Conservation (phyloP, 2,797 vertebrate species). For the Pteropus rufus region DNA sequence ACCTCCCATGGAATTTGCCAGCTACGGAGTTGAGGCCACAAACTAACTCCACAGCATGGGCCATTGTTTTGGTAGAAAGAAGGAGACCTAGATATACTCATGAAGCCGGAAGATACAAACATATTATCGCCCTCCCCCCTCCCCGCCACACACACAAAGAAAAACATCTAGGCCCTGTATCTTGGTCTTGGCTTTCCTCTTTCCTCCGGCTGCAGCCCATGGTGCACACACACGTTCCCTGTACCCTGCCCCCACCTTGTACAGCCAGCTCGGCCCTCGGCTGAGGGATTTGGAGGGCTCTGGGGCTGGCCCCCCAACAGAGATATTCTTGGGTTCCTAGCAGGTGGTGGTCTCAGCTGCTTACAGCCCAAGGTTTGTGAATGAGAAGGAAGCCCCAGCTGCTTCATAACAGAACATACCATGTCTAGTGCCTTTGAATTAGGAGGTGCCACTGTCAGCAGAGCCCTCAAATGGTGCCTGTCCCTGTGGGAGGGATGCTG, state of each 20-base stretch:
- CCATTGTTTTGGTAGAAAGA: not conserved
- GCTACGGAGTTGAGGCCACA: rapidly evolving
- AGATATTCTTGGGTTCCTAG: not conserved
- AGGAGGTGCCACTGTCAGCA: not conserved
- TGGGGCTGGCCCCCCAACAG: not conserved
- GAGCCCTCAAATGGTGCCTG: not conserved
- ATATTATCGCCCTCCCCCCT: too few relatives aligned
- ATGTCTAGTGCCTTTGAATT: not conserved
- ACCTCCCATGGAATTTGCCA: not conserved
- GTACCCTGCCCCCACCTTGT: rapidly evolving
- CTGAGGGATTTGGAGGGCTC: not conserved
- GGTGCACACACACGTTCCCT: too few relatives aligned
- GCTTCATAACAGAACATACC: rapidly evolving
- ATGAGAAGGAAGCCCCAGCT: not conserved
- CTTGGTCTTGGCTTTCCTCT: not conserved
- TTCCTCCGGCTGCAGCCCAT: rapidly evolving
- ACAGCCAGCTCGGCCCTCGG: not conserved
- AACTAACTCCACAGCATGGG: not conserved
- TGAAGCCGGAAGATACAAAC: not conserved
- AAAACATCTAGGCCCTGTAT: not conserved
- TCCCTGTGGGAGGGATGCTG: not conserved
- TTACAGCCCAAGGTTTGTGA: not conserved
- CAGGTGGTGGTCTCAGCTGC: not conserved
- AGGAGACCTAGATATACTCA: too few relatives aligned
- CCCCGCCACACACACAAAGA: too few relatives aligned